Base-by-base conservation (phyloP, 92 coral and sea anemone genomes). In the Parazoanthus darwini region DNA sequence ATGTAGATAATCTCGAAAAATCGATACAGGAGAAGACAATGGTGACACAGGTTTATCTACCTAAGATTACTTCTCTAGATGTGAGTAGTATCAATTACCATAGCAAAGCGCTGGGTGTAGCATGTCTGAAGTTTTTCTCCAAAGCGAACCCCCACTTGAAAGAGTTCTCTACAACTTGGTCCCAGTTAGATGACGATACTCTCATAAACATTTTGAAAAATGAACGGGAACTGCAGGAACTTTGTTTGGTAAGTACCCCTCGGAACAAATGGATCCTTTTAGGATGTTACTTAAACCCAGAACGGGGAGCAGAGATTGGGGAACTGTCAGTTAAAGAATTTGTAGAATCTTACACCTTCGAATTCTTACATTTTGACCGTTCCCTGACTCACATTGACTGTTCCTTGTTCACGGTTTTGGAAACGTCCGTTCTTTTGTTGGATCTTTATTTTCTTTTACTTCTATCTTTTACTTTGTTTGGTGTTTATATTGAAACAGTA, bases 101-200 rank as follows among this genome's bases (percentile, higher is more conserved):
- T 18, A 94, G 93, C 88, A 93, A 88, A 75, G 86, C 88, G 8
- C 71, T 94, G 44, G 98, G 96, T 29, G 67, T 77, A 25, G 93
- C 93, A 10, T 94, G 98, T 84, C 80, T 94, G 83, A 94, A 91
- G 86, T 29, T 94, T 20, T 94, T 94, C 79, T 77, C 90, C 36
- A 58, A 54, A 15, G 87, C 90, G 67, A 93, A 92, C 70, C 81
- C 70, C 37, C 59, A 86, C 56, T 86, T 94, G 91, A 88, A 82
- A 50, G 89, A 88, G 77, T 91, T 94, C 77, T 82, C 94, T 4
- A 78, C 83, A 38, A 91, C 94, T 3, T 93, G 98, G 98, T 89
- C 90, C 15, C 91, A 88, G 22, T 76, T 94, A 58, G 94, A 94
- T 86, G 98, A 94, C 43, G 92, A 90, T 14, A 90, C 93, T 73